Evolutionary conservation across 2,888 invertebrate genomes (phyloP).

Genomic region (Hypena proboscidalis): DNA sequence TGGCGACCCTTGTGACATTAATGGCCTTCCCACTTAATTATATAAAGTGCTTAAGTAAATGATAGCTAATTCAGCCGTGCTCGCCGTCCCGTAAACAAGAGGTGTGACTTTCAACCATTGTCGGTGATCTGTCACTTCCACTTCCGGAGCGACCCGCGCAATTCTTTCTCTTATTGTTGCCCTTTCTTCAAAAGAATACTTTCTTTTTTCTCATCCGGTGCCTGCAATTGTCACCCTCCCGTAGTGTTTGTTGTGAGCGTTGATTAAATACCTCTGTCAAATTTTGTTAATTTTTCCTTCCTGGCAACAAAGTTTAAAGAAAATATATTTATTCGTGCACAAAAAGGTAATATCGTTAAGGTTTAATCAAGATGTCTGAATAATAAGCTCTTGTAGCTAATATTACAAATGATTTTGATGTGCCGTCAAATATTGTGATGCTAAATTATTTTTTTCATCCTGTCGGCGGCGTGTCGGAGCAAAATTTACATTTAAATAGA

Average conservation of each 20-base stretch:
- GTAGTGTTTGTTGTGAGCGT: constrained; percentile 75
- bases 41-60: constrained; percentile 84
- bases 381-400: constrained; percentile 27
- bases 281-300: constrained; percentile 72
- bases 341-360: constrained; percentile 12
- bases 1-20: constrained; percentile 71
- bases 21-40: constrained; percentile 79
- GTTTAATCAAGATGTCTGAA: constrained; percentile 25
- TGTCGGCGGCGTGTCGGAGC: constrained; percentile 72
- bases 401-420: constrained; percentile 48
- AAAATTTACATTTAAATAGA: constrained; percentile 85
- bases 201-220: constrained; percentile 68
- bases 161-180: constrained; percentile 80
- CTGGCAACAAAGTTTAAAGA: constrained; percentile 45
- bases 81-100: constrained; percentile 78
- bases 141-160: constrained; percentile 73
- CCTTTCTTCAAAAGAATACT: constrained; percentile 78
- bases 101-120: constrained; percentile 84
- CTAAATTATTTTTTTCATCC: constrained; percentile 77
- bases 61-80: constrained; percentile 80
- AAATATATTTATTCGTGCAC: constrained; percentile 16
- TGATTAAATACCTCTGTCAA: constrained; percentile 81
- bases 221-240: constrained; percentile 82
- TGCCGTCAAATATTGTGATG: constrained; percentile 73
- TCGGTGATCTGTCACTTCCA: constrained; percentile 83